Percentiles rank a stretch among this genome's conserved stretches.
Evolutionary conservation across 2,113 vertebrate genomes (phyloP).

Genomic region (Ctenodactylus gundi): DNA sequence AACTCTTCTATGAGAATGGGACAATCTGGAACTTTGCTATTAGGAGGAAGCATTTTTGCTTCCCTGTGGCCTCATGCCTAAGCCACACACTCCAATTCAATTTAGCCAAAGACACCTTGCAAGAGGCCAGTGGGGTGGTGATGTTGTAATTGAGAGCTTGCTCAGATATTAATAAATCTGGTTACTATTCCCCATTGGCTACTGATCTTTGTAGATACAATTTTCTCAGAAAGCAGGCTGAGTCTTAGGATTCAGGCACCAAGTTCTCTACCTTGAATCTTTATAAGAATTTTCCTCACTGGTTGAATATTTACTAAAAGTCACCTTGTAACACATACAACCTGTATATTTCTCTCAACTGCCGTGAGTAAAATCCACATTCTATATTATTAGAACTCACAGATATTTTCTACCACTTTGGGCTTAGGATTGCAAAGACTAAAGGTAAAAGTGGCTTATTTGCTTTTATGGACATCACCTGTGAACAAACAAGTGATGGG

Average conservation of each 20-base stretch:
- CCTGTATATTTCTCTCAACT: background rate
- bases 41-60: background rate
- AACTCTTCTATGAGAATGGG: background rate
- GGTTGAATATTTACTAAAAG: slow-evolving; percentile 24
- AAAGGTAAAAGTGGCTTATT: background rate
- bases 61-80: background rate
- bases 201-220: slow-evolving; percentile 23
- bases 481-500: background rate
- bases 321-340: background rate
- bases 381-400: background rate
- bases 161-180: slow-evolving; percentile 17
- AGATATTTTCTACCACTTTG: background rate
- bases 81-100: background rate
- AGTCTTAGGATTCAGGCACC: slow-evolving; percentile 2
- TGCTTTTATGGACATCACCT: background rate
- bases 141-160: background rate
- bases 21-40: background rate
- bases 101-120: slow-evolving; percentile 6
- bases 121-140: background rate
- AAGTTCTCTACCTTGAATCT: background rate
- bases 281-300: slow-evolving; percentile 26
- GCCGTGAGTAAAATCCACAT: background rate
- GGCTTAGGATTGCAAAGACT: background rate
- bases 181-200: background rate
- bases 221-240: background rate